Evolutionary conservation across 2,113 vertebrate genomes (phyloP), one percentile per base, ranked within the genome.

Genomic region (Percina caprodes): DNA sequence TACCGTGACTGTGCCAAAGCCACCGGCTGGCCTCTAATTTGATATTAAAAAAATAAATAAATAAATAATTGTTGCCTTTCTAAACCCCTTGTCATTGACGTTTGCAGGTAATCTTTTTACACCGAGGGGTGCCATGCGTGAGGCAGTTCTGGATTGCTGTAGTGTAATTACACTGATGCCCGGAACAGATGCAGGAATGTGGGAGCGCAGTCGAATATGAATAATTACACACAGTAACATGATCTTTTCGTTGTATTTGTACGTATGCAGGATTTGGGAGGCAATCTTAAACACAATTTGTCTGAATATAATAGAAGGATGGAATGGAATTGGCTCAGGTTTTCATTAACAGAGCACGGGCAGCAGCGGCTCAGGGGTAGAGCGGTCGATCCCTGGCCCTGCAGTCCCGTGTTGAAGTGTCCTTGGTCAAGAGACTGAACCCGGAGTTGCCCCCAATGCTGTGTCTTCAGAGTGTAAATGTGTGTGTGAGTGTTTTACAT

Each of bases 21-120:
- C 75, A 62, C 89, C 73, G 63, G 84, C 87, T 91, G 86, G 86
- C 67, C 68, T 77, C 77, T 91, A 73, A 91, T 91, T 92, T 84
- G 69, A 87, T 84, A 76, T 33, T 82, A 87, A 77, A 89, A 79
- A 84, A 79, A 84, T 1, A 80, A 84, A n/a, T n/a, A n/a, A n/a
- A n/a, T n/a, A n/a, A n/a, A n/a, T n/a, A n/a, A 86, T 70, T 60
- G 86, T 82, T 86, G 83, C 78, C 77, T 87, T 91, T 86, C n/a
- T 62, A 87, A 86, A 60, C n/a, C 72, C 69, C 77, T 80, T 11
- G 75, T 54, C 39, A 5, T 77, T 59, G 18, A 8, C 16, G 1
- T 61, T 23, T 72, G 82, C 84, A 85, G 83, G 77, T 82, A 77
- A 90, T 89, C 79, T 77, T 80, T 88, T 66, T 56, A 74, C 51